Base-by-base conservation (phyloP, 2,888 invertebrate species). In the Lasioglossum malachurum region DNA sequence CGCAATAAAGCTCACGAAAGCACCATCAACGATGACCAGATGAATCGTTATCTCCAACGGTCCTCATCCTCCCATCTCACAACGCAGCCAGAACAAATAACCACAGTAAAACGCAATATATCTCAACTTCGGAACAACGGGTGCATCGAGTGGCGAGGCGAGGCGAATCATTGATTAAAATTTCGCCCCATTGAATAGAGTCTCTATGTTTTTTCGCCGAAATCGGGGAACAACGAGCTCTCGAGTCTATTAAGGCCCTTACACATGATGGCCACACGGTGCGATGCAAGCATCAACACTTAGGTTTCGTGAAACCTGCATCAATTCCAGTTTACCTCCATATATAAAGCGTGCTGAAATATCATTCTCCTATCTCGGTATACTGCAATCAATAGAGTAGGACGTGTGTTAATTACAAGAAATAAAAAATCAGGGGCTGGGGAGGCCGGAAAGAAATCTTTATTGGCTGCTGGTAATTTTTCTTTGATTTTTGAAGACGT, bases 11-110 rank as follows among this genome's bases (percentile, higher is more conserved):
- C 57, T 57, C n/a, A 4, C 57, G 57, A n/a, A n/a, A 57, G 23
- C 57, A 57, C 57, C 57, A n/a, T 57, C 57, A 57, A 12, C 57
- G 57, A n/a, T n/a, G 57, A n/a, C 57, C n/a, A n/a, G 57, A 57
- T 57, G 57, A 57, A n/a, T 57, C 57, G 57, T 64, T 64, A 31
- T 64, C 60, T 31, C 27, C 16, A 31, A 31, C 27, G 27, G 27
- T 16, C 60, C 14, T 16, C 60, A 5, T 27, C 60, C 60, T 64
- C 27, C 60, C 27, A 16, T 64, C 60, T 64, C 60, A 3, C 60
- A 64, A 31, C 2, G 60, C 60, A 16, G 60, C 31, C 60, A 16
- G 60, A 31, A 64, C 60, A 64, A 64, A 64, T 64, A 64, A 27
- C 16, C 27, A 27, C 31, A 5, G 27, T 64, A 64, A 64, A 64